Conservation (phyloP, 2,113 vertebrate species). For the Eulacestoma nigropectus region DNA sequence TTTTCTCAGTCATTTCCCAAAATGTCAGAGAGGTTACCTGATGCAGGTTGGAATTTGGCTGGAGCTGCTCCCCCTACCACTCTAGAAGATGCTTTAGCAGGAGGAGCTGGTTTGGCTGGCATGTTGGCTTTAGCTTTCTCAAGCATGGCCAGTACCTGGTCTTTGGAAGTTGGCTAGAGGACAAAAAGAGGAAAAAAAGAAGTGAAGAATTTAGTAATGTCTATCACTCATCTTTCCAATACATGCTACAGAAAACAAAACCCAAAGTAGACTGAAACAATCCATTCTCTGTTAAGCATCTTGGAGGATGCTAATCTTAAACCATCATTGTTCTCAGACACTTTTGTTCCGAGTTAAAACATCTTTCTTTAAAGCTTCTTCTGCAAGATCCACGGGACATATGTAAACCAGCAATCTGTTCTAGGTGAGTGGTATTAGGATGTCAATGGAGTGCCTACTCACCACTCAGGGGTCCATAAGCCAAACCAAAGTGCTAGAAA, state of each 20-base stretch:
- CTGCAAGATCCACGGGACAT: background rate
- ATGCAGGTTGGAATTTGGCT: constrained; percentile 71
- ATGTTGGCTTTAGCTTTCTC: constrained; percentile 93
- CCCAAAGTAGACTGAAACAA: background rate
- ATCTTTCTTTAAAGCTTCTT: background rate
- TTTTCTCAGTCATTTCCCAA: background rate
- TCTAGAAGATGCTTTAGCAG: constrained; percentile 75
- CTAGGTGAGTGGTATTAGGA: background rate
- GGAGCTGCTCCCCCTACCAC: constrained; percentile 61
- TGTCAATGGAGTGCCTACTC: rapidly evolving
- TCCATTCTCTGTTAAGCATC: background rate
- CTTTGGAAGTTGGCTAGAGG: constrained; percentile 90
- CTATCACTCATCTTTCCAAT: background rate
- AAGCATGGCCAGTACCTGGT: constrained; percentile 89
- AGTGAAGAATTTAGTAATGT: background rate
- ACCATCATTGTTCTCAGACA: background rate
- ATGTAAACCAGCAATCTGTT: background rate
- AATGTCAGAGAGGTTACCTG: constrained; percentile 69
- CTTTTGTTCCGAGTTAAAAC: background rate
- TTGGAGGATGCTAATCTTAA: background rate
- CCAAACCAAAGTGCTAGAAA: background rate
- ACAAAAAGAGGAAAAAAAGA: background rate
- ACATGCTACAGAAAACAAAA: background rate
- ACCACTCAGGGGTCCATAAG: background rate
- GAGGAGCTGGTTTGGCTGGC: constrained; percentile 87